These are phyloP conservation scores for Pseudorasbora parva DNA, from an alignment of 2,113 vertebrate species.

Conservation along the genomic window DNA sequence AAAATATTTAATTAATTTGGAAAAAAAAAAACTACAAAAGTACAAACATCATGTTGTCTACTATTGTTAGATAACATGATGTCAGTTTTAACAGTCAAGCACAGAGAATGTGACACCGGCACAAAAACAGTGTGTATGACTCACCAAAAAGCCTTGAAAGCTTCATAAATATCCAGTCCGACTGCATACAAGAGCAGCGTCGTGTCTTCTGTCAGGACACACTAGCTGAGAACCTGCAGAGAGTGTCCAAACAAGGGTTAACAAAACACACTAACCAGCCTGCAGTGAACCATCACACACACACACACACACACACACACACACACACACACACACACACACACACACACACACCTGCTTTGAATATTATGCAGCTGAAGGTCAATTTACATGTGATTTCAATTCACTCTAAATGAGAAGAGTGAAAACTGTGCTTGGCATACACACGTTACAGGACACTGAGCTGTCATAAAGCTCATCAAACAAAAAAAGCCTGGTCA, in stretches of 20 bases:
- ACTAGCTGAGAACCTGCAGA: constrained; percentile 59
- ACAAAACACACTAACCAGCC: background rate
- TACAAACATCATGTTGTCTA: background rate
- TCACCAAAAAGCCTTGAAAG: constrained; percentile 66
- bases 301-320: background rate
- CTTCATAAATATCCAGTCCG: constrained; percentile 63
- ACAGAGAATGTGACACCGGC: background rate
- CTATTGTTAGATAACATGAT: background rate
- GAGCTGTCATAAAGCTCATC: background rate
- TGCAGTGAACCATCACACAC: background rate
- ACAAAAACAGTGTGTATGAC: constrained; percentile 13
- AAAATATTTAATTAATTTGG: no score
- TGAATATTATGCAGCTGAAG: background rate
- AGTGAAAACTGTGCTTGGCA: background rate
- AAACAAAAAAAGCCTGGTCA: background rate
- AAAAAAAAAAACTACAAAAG: background rate
- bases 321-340: background rate
- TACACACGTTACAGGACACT: background rate
- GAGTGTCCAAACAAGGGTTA: constrained; percentile 38
- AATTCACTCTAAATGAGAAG: background rate
- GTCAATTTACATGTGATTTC: constrained; percentile 11
- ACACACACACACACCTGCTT: background rate
- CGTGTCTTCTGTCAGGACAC: constrained; percentile 23
- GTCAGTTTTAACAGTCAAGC: background rate
- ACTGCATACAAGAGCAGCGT: constrained; percentile 51